A percentile compares a stretch with the other conserved stretches of the same genome.
Conservation (phyloP, 2,888 invertebrate species). For the Diabrotica balteata region DNA sequence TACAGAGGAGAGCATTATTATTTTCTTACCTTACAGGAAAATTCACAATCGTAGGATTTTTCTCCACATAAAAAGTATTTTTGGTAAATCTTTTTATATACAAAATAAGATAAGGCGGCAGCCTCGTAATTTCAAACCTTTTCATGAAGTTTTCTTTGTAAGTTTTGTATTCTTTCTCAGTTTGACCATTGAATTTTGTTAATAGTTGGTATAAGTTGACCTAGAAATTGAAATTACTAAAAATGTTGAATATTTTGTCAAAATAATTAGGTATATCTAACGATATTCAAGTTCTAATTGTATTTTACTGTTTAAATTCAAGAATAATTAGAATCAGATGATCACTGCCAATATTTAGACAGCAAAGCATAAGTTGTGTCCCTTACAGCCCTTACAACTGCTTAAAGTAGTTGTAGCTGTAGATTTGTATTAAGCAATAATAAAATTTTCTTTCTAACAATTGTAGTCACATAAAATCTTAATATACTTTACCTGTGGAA, state of each 20-base stretch:
- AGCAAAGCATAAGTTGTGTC: too few relatives aligned
- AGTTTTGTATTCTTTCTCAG: constrained; percentile 98
- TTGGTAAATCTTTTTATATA: constrained; percentile 98
- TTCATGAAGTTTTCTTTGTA: constrained; percentile 99
- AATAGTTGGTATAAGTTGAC: constrained; percentile 93
- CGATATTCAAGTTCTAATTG: too few relatives aligned
- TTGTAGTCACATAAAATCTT: constrained; percentile 6
- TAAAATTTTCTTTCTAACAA: too few relatives aligned
- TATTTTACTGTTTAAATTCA: too few relatives aligned
- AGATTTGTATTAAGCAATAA: too few relatives aligned
- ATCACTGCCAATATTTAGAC: too few relatives aligned
- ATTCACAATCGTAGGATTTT: constrained; percentile 99
- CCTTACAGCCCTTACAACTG: too few relatives aligned
- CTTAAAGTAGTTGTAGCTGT: too few relatives aligned
- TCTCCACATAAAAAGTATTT: constrained; percentile 98
- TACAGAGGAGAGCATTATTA: too few relatives aligned
- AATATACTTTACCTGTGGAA: constrained; percentile 80
- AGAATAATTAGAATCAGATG: too few relatives aligned
- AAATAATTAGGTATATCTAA: too few relatives aligned
- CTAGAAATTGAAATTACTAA: constrained; percentile 59
- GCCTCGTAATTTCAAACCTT: constrained; percentile 90
- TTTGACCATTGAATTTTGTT: constrained; percentile 94
- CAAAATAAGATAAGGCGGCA: constrained; percentile 94
- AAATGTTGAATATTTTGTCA: too few relatives aligned
- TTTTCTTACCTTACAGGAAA: constrained; percentile 96